These are phyloP conservation scores for Aulostomus chinensis DNA, from an alignment of 2,797 vertebrate genomes.

Conservation along the genomic window DNA sequence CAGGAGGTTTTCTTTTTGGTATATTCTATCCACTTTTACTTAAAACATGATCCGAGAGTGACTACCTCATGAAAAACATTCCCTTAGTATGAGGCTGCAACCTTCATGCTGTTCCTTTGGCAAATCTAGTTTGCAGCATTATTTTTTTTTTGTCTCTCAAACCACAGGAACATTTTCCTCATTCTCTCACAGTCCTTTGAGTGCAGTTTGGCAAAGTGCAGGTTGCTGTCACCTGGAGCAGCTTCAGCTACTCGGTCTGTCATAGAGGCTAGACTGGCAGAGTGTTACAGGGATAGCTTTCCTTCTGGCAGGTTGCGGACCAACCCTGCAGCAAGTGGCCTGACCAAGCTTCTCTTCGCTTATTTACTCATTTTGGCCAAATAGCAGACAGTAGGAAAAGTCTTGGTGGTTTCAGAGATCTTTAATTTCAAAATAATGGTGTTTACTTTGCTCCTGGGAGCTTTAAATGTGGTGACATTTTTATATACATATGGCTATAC, in stretches of 20 bases:
- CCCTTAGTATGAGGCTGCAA: conserved; percentile 1
- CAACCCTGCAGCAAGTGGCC: conserved; percentile 2
- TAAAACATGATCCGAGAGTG: not conserved
- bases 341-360: conserved; percentile 5
- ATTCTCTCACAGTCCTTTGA: conserved; percentile 13
- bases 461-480: conserved; percentile 6
- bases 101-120: conserved; percentile 4
- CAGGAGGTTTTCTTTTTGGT: not conserved
- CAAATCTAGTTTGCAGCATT: not conserved
- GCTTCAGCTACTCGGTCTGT: conserved; percentile 4
- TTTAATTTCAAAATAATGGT: conserved; percentile 13
- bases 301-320: conserved; percentile 14
- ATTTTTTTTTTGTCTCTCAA: conserved; percentile 15
- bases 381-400: conserved; percentile 3
- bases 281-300: conserved; percentile 12
- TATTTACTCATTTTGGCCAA: conserved; percentile 14
- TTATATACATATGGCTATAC: not conserved
- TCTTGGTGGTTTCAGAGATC: conserved; percentile 14
- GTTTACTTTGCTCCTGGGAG: conserved; percentile 16
- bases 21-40: not conserved
- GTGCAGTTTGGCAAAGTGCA: conserved; percentile 14
- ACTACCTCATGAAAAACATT: conserved; percentile 7
- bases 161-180: conserved; percentile 24
- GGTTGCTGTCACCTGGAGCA: conserved; percentile 20
- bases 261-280: conserved; percentile 14